phyloP scores from a whole-genome alignment of 1,140 invertebrate genomes.

The Drosophila ogumai region DNA sequence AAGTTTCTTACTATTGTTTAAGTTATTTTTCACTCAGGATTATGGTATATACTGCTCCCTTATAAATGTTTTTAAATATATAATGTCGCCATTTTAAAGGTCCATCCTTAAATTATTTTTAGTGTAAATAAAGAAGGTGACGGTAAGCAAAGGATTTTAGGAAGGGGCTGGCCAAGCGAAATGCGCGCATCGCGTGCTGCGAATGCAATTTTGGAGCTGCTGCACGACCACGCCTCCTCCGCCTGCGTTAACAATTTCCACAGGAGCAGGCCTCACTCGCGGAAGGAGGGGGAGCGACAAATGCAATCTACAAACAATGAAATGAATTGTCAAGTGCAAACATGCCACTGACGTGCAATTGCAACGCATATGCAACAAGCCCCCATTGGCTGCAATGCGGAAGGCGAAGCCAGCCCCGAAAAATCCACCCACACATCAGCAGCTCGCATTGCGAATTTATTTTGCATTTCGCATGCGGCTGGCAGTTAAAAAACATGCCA shows the following conservation, averaged over 20 bases:
- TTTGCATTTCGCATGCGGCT: slow-evolving; percentile 75
- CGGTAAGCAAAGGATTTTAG: not conserved
- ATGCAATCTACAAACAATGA: slow-evolving; percentile 84
- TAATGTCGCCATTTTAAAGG: not conserved
- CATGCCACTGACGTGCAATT: slow-evolving; percentile 80
- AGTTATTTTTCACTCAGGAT: too few relatives aligned
- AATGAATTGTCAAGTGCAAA: slow-evolving; percentile 84
- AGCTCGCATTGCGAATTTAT: slow-evolving; percentile 54
- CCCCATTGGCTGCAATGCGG: slow-evolving; percentile 46
- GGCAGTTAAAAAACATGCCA: slow-evolving; percentile 60
- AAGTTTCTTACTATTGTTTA: too few relatives aligned
- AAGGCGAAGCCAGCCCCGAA: not conserved
- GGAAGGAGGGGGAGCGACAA: slow-evolving; percentile 48
- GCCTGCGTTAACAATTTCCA: slow-evolving; percentile 44
- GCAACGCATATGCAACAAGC: slow-evolving; percentile 57
- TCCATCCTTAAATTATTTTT: not conserved
- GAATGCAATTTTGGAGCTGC: slow-evolving; percentile 78
- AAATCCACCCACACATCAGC: slow-evolving; percentile 24
- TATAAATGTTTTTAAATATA: too few relatives aligned
- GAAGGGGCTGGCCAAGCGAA: slow-evolving; percentile 54
- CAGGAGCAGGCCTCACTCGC: not conserved
- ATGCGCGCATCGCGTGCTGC: slow-evolving; percentile 82
- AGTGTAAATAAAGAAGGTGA: slow-evolving; percentile 20
- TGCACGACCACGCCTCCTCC: slow-evolving; percentile 32
- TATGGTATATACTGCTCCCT: too few relatives aligned